phyloP scores from a whole-genome alignment of 2,888 invertebrate species.

The Tillus elongatus region DNA sequence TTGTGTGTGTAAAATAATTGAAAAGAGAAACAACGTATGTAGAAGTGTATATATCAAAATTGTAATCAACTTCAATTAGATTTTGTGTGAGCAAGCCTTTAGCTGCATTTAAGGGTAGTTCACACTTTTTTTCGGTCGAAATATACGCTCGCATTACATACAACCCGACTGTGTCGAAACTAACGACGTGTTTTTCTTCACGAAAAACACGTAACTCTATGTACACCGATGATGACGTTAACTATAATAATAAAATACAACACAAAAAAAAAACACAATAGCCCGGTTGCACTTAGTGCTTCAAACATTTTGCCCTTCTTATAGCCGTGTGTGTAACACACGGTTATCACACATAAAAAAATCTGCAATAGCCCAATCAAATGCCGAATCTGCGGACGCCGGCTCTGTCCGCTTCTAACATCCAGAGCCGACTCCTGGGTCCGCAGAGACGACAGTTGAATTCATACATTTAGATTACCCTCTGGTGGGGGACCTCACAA shows the following conservation, averaged over 20 bases:
- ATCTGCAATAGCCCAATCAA: conserved; percentile 41
- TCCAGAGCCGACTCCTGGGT: conserved; percentile 14
- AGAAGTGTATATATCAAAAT: too few species aligned
- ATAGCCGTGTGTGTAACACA: conserved; percentile 28
- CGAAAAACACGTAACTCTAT: too few species aligned
- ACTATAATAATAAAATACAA: conserved; percentile 28
- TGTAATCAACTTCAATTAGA: too few species aligned
- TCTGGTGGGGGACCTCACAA: conserved; percentile 14
- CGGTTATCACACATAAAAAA: conserved; percentile 31
- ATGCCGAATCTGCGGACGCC: conserved; percentile 20
- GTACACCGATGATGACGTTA: conserved; percentile 5
- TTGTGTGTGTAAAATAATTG: too few species aligned
- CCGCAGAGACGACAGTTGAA: conserved; percentile 28
- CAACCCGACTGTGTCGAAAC: too few species aligned
- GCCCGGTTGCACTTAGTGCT: conserved; percentile 45
- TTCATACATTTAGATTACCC: conserved; percentile 33
- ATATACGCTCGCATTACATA: too few species aligned
- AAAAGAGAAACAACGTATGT: too few species aligned
- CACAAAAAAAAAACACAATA: conserved; percentile 37
- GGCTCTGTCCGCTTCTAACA: too few species aligned
- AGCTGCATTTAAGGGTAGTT: too few species aligned
- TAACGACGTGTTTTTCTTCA: too few species aligned
- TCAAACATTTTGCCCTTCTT: conserved; percentile 41
- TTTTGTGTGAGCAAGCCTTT: too few species aligned
- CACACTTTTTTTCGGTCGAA: too few species aligned